Conservation (phyloP, 2,888 invertebrate genomes). For the Drosophila heteroneura region DNA sequence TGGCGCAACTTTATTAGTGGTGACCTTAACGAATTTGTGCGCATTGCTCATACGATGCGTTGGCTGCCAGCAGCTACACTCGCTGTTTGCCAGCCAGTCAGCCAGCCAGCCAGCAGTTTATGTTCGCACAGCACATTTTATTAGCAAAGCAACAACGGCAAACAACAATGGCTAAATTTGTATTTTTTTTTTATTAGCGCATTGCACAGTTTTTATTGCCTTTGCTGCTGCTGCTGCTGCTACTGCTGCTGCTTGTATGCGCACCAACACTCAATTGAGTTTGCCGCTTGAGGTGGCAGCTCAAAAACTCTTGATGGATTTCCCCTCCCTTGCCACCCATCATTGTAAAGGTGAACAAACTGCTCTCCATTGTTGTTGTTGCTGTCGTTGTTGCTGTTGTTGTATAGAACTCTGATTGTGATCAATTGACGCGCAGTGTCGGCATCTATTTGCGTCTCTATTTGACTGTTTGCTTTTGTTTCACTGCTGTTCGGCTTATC, state of each 20-base stretch:
- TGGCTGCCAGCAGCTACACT: conserved; percentile 33
- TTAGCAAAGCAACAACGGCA: conserved; percentile 56
- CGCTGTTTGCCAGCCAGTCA: not conserved
- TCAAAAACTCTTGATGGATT: conserved; percentile 27
- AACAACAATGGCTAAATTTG: conserved; percentile 71
- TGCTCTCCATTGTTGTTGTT: conserved; percentile 35
- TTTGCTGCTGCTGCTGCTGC: conserved; percentile 16
- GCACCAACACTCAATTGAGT: conserved; percentile 46
- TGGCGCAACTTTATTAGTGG: conserved; percentile 67
- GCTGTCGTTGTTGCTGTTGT: not conserved
- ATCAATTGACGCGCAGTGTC: conserved; percentile 53
- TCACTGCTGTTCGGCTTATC: conserved; percentile 51
- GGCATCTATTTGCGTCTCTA: conserved; percentile 62
- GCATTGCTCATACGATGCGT: conserved; percentile 69
- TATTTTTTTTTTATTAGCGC: conserved; percentile 53
- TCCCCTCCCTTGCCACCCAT: not conserved
- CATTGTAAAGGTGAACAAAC: conserved; percentile 68
- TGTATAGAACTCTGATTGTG: conserved; percentile 44
- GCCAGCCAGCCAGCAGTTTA: conserved; percentile 40
- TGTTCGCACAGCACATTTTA: conserved; percentile 58
- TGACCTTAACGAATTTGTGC: conserved; percentile 54
- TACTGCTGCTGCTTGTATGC: conserved; percentile 38
- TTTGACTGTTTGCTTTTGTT: conserved; percentile 42
- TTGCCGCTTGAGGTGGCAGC: conserved; percentile 63
- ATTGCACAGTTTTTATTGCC: conserved; percentile 66